phyloP scores from a whole-genome alignment of 2,113 vertebrate genomes.

The Caretta caretta region DNA sequence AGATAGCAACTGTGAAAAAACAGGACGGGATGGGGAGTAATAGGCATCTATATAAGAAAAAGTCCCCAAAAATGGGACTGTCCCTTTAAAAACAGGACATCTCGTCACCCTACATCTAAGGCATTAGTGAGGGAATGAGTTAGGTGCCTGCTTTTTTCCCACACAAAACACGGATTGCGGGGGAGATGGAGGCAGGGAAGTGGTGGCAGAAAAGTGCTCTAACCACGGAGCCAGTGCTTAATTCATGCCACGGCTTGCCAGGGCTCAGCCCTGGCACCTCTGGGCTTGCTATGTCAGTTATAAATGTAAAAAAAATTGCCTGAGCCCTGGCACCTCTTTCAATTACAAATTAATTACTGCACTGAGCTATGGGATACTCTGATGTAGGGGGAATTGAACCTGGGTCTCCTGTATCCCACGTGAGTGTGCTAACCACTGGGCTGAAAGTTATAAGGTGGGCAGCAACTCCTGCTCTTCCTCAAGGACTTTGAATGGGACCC shows the following conservation, averaged over 20 bases:
- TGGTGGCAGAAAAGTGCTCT: not conserved
- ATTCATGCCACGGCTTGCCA: not conserved
- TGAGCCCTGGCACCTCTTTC: not conserved
- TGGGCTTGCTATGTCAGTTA: not conserved
- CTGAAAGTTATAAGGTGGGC: not conserved
- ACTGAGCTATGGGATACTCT: not conserved
- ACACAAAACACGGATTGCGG: not conserved
- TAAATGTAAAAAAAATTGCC: not conserved
- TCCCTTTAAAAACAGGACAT: no score
- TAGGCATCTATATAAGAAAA: no score
- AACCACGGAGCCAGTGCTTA: not conserved
- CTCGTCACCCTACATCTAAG: not conserved
- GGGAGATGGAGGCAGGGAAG: not conserved
- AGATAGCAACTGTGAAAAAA: no score
- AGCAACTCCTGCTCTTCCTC: not conserved
- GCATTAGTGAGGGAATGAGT: no score
- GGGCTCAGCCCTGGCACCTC: not conserved
- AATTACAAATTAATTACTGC: not conserved
- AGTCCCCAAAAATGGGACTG: no score
- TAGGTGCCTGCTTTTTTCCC: not conserved
- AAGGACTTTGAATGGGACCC: no score
- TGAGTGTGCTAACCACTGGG: not conserved
- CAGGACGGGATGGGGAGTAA: no score
- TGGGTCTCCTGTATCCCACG: not conserved
- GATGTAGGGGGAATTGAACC: not conserved